Base-by-base conservation (phyloP, 2,113 vertebrate species). In the Muntiacus reevesi region DNA sequence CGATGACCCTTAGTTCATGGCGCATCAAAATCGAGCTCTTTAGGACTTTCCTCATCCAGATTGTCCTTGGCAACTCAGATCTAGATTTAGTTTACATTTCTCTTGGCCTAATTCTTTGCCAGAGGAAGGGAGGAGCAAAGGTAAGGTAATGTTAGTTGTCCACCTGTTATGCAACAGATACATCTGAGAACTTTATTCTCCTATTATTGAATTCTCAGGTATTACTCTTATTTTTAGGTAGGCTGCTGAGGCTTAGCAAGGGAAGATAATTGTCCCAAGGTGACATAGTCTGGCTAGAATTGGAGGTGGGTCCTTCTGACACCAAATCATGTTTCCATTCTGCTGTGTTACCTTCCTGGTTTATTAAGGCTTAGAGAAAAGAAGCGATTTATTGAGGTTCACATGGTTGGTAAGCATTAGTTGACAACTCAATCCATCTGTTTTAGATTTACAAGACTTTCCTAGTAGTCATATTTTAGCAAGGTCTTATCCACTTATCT, bases 321-420 rank as follows among this genome's bases (percentile, higher is more conserved):
- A 45, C 27, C 30, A 91, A 78, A 23, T n/a, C 45, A 81, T 78
- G 21, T 93, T 86, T 95, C 36, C 30, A 30, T 2, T 30, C 1
- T 2, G 55, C 33, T 25, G 3, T 11, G 36, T 89, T 43, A 54
- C 33, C 40, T 47, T 97, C 59, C 43, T 93, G 81, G 50, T 74
- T 97, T 85, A 76, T 60, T 94, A 88, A 88, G 21, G 25, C 1
- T 57, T 40, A 62, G 62, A 87, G 83, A 82, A 85, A 74, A 90
- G 50, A 45, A 76, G 50, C 86, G 60, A 87, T 82, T 96, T 93
- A 76, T 64, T 87, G 74, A 93, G 17, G 17, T 95, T 97, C 52
- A 52, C 15, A 21, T 88, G n/a, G 5, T 60, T 93, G 33, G 12
- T 92, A 79, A 91, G 30, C 59, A 47, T 11, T 91, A 17, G 50